Conservation (phyloP, 2,888 invertebrate genomes). For the Caenorhabditis parvicauda region DNA sequence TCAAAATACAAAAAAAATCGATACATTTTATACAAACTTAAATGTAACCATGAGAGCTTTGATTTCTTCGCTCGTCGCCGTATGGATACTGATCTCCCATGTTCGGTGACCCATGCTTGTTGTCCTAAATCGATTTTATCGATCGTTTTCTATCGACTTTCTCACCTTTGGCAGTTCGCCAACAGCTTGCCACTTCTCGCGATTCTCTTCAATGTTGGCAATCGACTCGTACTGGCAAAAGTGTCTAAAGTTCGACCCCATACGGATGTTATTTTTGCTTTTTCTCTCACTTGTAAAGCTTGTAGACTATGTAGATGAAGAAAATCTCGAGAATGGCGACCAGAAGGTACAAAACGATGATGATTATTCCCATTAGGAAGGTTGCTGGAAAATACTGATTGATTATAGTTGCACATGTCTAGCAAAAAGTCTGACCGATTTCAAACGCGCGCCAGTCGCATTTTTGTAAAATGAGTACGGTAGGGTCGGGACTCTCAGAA, state of each 20-base stretch:
- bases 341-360: slow-evolving; percentile 58
- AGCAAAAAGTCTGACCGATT: background rate
- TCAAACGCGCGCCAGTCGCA: no score
- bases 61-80: slow-evolving; percentile 31
- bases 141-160: background rate
- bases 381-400: slow-evolving; percentile 47
- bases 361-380: slow-evolving; percentile 52
- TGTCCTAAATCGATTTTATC: slow-evolving; percentile 21
- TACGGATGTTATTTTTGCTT: background rate
- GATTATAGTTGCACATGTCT: background rate
- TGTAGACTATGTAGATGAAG: slow-evolving; percentile 61
- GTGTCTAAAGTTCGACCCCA: slow-evolving; percentile 39
- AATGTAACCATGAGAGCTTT: no score
- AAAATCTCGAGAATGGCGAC: slow-evolving; percentile 57
- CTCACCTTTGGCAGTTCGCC: slow-evolving; percentile 33
- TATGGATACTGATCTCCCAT: slow-evolving; percentile 56
- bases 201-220: slow-evolving; percentile 28
- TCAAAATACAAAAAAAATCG: background rate
- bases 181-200: slow-evolving; percentile 38
- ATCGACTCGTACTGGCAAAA: slow-evolving; percentile 54
- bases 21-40: background rate
- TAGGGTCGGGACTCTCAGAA: no score
- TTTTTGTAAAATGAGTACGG: no score
- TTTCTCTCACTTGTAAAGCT: slow-evolving; percentile 55
- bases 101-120: slow-evolving; percentile 57